Percentiles rank a stretch among this genome's conserved stretches.
Conservation (phyloP, 2,113 vertebrate genomes). For the Centropus bengalensis region DNA sequence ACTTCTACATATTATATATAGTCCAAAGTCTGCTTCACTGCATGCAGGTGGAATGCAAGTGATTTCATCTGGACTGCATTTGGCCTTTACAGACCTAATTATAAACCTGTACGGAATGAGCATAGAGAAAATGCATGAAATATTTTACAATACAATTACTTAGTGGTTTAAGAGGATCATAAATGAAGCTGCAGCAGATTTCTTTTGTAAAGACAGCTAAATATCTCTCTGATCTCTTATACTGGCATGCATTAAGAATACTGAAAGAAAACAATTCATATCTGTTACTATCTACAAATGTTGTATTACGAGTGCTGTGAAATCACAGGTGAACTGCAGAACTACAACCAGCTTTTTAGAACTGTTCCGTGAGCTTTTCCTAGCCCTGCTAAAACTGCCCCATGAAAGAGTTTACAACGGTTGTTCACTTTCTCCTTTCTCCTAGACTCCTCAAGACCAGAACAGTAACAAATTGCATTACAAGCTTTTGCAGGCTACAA, state of each 20-base stretch:
- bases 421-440: neutral
- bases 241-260: neutral
- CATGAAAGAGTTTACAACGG: neutral
- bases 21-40: neutral
- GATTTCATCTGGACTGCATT: slow-evolving; percentile 23
- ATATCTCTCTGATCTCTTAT: neutral
- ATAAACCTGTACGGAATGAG: neutral
- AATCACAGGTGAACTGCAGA: neutral
- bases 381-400: neutral
- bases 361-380: neutral
- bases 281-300: neutral
- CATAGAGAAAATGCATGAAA: neutral
- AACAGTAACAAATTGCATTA: neutral
- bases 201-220: neutral
- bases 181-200: neutral
- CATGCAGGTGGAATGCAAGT: slow-evolving; percentile 42
- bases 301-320: neutral
- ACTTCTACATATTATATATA: neutral
- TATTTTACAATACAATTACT: neutral
- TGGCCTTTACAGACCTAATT: neutral
- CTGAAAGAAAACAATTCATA: neutral
- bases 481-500: neutral
- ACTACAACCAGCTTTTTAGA: neutral
- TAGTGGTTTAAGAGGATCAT: neutral
- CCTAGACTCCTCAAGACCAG: neutral